Evolutionary conservation across 2,113 vertebrate genomes (phyloP), one percentile per base, ranked within the genome.

Genomic region (Bungarus multicinctus): DNA sequence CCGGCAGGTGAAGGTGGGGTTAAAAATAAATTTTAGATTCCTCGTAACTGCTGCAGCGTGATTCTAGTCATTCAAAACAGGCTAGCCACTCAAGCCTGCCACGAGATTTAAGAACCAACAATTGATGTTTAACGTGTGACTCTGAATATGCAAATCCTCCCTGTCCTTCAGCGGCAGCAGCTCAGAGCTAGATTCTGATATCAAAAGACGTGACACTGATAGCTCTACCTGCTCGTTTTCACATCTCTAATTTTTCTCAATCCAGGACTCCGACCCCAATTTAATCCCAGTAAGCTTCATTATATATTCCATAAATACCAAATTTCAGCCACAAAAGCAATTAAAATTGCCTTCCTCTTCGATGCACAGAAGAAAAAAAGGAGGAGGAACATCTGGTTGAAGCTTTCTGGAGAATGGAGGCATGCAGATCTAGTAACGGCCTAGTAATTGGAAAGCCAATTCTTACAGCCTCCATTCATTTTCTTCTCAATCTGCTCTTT

Each of bases 41-140:
- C 95, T 95, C 89, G 91, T 34, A 39, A 22, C 34, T 22, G 18
- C 74, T 43, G 34, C 34, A 94, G 89, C 47, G 69, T 91, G 86
- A 91, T 88, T 95, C 93, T 91, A 89, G 45, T 7, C 34, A 88
- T 47, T 94, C 50, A 92, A 92, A 91, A 91, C 74, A 92, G 91
- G 91, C 43, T 93, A 93, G 96, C 81, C 93, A 95, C 95, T 87
- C 93, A 91, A 91, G 64, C 95, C 90, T 90, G 93, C 34, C 45
- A 57, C 0, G 43, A 94, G 81, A 90, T 95, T 91, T 81, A 88
- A 39, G 95, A 94, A 94, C 93, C 53, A 95, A 85, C 52, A 74
- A 94, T 90, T 0, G 0, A 96, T 93, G 92, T 45, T 94, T 0
- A 0, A 47, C 89, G 30, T 1, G 0, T 27, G 30, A 81, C 45